Conservation (phyloP, 2,113 vertebrate species). For the Alosa alosa region DNA sequence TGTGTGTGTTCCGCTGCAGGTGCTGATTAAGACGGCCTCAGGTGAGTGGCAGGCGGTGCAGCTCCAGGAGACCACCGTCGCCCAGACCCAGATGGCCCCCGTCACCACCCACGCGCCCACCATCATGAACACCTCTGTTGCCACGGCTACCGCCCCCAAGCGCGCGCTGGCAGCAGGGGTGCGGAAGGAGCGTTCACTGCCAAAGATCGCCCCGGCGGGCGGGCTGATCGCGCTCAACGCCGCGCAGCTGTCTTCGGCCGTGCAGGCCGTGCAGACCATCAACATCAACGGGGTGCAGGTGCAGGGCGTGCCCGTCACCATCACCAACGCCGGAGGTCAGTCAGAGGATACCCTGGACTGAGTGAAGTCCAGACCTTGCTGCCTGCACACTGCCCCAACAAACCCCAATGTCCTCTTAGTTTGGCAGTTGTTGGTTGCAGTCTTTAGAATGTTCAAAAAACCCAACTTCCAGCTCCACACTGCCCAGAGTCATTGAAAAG, state of each 20-base stretch:
- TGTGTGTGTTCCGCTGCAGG: slow-evolving; percentile 57
- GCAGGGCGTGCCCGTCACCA: slow-evolving; percentile 92
- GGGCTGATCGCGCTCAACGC: slow-evolving; percentile 85
- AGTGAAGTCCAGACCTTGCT: no score
- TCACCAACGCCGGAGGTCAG: slow-evolving; percentile 89
- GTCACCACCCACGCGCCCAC: slow-evolving; percentile 60
- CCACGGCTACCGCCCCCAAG: slow-evolving; percentile 55
- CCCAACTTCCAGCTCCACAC: no score
- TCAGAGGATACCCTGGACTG: not conserved
- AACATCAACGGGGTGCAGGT: slow-evolving; percentile 96
- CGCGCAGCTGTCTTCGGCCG: slow-evolving; percentile 79
- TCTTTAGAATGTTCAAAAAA: no score
- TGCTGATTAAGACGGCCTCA: slow-evolving; percentile 84
- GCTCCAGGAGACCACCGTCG: slow-evolving; percentile 78
- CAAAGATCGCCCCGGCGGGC: slow-evolving; percentile 91
- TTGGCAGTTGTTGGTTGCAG: no score
- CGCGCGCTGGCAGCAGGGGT: slow-evolving; percentile 55
- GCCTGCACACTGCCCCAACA: no score
- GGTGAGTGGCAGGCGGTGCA: slow-evolving; percentile 89
- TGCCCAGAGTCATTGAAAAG: no score
- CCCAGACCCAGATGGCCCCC: slow-evolving; percentile 60
- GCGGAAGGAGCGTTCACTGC: slow-evolving; percentile 86
- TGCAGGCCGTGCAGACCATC: slow-evolving; percentile 93
- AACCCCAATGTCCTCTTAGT: no score
- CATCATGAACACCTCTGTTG: not conserved